These are phyloP conservation scores for Bhutanitis thaidina DNA, from an alignment of 2,888 invertebrate species.

Conservation along the genomic window DNA sequence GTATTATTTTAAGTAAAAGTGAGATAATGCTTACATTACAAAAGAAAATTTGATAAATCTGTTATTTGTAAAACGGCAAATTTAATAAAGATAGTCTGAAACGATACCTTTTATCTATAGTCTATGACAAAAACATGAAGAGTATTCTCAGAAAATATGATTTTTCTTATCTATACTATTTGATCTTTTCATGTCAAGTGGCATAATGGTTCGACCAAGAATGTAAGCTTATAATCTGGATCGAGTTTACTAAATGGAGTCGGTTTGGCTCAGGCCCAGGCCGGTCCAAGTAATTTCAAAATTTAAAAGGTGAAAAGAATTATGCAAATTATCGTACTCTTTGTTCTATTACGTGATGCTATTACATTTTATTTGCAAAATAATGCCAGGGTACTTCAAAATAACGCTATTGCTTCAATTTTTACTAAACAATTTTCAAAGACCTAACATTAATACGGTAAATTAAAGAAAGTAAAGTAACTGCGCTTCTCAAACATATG, in stretches of 20 bases:
- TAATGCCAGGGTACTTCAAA: conserved; percentile 24
- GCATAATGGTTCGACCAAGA: conserved; percentile 30
- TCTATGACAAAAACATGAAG: conserved; percentile 12
- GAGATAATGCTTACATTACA: too few species aligned
- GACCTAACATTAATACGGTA: too few species aligned
- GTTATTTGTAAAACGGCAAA: too few species aligned
- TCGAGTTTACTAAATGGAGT: conserved; percentile 57
- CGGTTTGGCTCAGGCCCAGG: conserved; percentile 70
- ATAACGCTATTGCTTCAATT: conserved; percentile 24
- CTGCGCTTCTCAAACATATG: too few species aligned
- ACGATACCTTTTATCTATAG: conserved; percentile 14
- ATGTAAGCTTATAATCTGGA: conserved; percentile 67
- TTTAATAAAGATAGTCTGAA: not conserved
- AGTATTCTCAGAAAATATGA: conserved; percentile 16
- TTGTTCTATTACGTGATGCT: conserved; percentile 65
- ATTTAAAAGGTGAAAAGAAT: conserved; percentile 73
- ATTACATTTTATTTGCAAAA: conserved; percentile 66
- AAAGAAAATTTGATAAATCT: too few species aligned
- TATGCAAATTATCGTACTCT: conserved; percentile 74
- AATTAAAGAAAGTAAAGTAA: too few species aligned
- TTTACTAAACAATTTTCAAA: too few species aligned
- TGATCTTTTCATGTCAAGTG: conserved; percentile 26
- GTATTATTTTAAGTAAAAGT: too few species aligned
- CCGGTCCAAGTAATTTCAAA: conserved; percentile 43
- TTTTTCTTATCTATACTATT: conserved; percentile 20